Evolutionary conservation across 2,797 vertebrate species (phyloP), one percentile per base, ranked within the genome.

Genomic region (Anguilla marmorata): DNA sequence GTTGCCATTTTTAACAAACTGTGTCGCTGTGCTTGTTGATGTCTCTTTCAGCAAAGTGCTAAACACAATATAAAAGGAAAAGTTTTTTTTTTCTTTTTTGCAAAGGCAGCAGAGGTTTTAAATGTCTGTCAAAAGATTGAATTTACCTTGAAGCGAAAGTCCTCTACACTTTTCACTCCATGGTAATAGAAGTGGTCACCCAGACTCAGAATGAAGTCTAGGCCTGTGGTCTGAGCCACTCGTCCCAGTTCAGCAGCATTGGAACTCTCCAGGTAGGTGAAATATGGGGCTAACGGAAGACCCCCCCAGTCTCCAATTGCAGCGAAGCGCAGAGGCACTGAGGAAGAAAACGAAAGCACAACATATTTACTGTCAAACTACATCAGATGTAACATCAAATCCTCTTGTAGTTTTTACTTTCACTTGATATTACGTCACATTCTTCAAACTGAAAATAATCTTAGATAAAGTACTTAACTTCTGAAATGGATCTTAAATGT

Each of bases 261-360:
- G 12, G 88, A 52, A 56, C 88, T 63, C 92, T 95, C 91, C 6
- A 93, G 92, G 1, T 9, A 1, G 0, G 92, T 95, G 90, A 89
- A 90, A 88, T 90, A 95, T 0, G 94, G 95, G 74, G 90, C 88
- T 0, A 90, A 0, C 0, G 94, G 94, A 33, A 93, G 0, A 0
- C 95, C 95, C 0, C 94, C 94, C 94, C 94, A 95, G 89, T 96
- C 95, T 50, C 93, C 94, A 12, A 96, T 88, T 1, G 90, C 94
- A 66, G 90, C 93, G 58, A 95, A 95, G 41, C 69, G 89, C 37
- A 95, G 90, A 45, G 89, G 74, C 2, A 74, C 91, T 94, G 86
- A 2, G n/a, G 63, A 37, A 66, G 5, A 27, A 79, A 58, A 50
- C n/a, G 52, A 16, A 89, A 19, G 37, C 3, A 63, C 11, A 4